phyloP scores from a whole-genome alignment of 2,113 vertebrate genomes.

The Scomber japonicus region DNA sequence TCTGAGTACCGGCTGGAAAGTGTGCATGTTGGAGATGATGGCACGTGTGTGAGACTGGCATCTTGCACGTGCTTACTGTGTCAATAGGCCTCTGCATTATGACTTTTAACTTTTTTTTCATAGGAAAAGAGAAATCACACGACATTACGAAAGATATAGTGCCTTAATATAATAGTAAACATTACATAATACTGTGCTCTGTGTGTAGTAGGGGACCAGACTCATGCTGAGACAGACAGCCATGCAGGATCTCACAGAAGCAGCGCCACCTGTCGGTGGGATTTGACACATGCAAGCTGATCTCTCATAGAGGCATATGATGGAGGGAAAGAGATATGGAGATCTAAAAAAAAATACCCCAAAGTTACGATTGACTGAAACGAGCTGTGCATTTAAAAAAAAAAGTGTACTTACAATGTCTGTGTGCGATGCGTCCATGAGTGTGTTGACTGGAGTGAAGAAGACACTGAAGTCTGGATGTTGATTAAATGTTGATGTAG shows the following conservation, averaged over 20 bases:
- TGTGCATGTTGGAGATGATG: conserved; percentile 16
- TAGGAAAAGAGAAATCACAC: not conserved
- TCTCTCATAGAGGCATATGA: not conserved
- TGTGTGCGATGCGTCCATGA: conserved; percentile 2
- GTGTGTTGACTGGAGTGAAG: not conserved
- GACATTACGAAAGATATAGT: conserved; percentile 27
- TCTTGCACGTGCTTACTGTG: conserved; percentile 1
- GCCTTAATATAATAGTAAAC: conserved; percentile 70
- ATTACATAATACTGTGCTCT: conserved; percentile 80
- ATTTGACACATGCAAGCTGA: not conserved
- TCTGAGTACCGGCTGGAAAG: conserved; percentile 19
- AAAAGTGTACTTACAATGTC: not conserved
- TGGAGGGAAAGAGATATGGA: not conserved
- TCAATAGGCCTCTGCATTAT: not conserved
- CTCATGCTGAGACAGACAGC: conserved; percentile 56
- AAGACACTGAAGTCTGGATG: not conserved
- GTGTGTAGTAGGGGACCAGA: conserved; percentile 62
- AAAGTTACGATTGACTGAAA: conserved; percentile 42
- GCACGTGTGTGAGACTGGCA: conserved; percentile 7
- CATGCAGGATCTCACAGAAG: conserved; percentile 1
- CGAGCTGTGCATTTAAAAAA: conserved; percentile 18
- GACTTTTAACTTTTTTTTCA: conserved; percentile 20
- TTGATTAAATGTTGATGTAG: conserved; percentile 48
- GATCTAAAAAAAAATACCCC: conserved; percentile 25
- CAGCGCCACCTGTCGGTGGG: conserved; percentile 74